Conservation (phyloP, 2,797 vertebrate genomes). For the Peromyscus attwateri region DNA sequence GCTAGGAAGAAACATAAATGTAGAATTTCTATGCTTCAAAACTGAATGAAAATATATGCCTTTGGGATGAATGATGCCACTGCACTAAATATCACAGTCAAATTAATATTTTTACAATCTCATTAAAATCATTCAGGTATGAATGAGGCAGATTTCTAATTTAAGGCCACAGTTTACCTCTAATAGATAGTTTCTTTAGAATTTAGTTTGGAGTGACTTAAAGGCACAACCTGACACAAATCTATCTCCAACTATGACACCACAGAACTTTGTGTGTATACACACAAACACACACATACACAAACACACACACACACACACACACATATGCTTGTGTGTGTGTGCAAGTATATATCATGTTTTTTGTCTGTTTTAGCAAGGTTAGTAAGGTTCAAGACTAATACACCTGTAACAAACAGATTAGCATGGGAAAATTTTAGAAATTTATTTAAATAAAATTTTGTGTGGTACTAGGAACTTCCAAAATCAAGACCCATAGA, state of each 20-base stretch:
- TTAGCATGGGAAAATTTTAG: not conserved
- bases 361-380: not conserved
- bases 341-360: not conserved
- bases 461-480: not conserved
- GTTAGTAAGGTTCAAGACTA: not conserved
- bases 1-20: conserved; percentile 49
- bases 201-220: not conserved
- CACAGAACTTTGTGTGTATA: not conserved
- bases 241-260: not conserved
- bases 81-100: not conserved
- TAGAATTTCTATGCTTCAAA: conserved; percentile 48
- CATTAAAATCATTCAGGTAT: not conserved
- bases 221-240: not conserved
- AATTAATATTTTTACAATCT: conserved; percentile 23
- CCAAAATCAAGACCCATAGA: not conserved
- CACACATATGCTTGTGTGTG: not conserved
- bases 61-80: conserved; percentile 43
- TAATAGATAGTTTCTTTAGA: not conserved
- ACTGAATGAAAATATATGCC: conserved; percentile 63
- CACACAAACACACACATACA: too few relatives aligned
- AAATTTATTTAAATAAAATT: not conserved
- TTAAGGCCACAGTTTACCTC: not conserved
- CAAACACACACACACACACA: not conserved
- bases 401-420: not conserved
- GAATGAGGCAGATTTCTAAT: not conserved